Conservation (phyloP, 2,888 invertebrate genomes). For the Philereme vetulata region DNA sequence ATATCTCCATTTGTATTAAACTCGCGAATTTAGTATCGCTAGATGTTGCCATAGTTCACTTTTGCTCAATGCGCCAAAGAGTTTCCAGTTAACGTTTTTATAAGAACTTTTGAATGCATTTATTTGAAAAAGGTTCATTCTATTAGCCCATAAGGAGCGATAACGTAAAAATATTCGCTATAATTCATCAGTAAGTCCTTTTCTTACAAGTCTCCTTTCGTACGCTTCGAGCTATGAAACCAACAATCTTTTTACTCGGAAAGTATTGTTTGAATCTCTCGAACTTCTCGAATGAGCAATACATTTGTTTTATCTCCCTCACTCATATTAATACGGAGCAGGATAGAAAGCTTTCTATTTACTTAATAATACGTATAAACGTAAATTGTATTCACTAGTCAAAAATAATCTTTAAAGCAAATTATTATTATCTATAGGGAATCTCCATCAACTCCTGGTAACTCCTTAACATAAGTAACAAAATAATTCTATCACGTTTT, state of each 20-base stretch:
- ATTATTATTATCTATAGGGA: constrained; percentile 48
- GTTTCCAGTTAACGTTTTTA: constrained; percentile 38
- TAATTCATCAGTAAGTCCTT: no score
- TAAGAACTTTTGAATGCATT: constrained; percentile 25
- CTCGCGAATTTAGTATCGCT: constrained; percentile 67
- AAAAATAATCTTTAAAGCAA: constrained; percentile 69
- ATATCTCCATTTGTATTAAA: constrained; percentile 24
- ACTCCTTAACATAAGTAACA: background rate
- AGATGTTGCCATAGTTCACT: constrained; percentile 71
- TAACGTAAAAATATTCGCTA: no score
- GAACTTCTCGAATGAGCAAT: constrained; percentile 18
- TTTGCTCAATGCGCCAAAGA: constrained; percentile 83
- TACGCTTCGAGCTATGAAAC: no score
- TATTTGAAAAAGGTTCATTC: background rate
- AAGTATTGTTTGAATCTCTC: constrained; percentile 18
- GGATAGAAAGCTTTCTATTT: constrained; percentile 58
- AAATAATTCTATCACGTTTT: background rate
- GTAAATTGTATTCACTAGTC: constrained; percentile 78
- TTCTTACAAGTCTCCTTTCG: no score
- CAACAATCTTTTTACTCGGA: background rate
- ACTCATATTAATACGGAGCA: constrained; percentile 39
- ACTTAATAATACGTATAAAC: constrained; percentile 62
- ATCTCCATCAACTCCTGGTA: background rate
- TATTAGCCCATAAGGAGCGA: no score
- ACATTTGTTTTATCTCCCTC: constrained; percentile 39